Percentiles rank a stretch among this genome's conserved stretches.
These are phyloP conservation scores for Puntigrus tetrazona DNA, from an alignment of 2,113 vertebrate species.

Conservation along the genomic window DNA sequence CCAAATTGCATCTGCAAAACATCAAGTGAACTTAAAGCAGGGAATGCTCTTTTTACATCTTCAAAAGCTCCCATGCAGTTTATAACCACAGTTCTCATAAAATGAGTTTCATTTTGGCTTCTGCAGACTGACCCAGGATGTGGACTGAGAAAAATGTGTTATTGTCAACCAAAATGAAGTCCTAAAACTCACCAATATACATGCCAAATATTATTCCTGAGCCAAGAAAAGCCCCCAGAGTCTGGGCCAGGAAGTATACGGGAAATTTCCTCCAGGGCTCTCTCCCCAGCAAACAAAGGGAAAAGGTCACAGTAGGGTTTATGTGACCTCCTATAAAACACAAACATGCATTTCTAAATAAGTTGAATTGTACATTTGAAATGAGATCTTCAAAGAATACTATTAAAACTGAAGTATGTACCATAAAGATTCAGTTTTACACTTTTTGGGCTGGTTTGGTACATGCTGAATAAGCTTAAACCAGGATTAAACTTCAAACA, in stretches of 20 bases:
- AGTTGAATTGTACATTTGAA: not conserved
- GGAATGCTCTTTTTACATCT: not conserved
- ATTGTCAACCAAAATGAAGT: not conserved
- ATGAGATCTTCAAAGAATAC: not conserved
- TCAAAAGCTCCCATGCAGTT: not conserved
- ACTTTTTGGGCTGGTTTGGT: conserved; percentile 40
- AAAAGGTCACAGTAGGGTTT: conserved; percentile 88
- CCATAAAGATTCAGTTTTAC: not conserved
- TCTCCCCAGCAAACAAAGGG: conserved; percentile 83
- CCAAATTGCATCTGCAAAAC: conserved; percentile 79
- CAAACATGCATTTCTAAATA: not conserved
- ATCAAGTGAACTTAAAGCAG: not conserved
- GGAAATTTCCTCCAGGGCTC: conserved; percentile 78
- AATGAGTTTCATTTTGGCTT: not conserved
- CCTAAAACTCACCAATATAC: conserved; percentile 78
- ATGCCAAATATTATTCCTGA: conserved; percentile 82
- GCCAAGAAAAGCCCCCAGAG: conserved; percentile 83
- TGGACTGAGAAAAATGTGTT: conserved; percentile 1
- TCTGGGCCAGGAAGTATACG: conserved; percentile 79
- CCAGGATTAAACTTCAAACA: conserved; percentile 21
- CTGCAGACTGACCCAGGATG: not conserved
- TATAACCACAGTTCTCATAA: conserved; percentile 11
- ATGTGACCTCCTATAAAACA: conserved; percentile 80
- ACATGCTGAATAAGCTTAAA: not conserved
- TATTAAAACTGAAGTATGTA: not conserved